Base-by-base conservation (phyloP, 2,888 invertebrate species). In the Thymelicus acteon region DNA sequence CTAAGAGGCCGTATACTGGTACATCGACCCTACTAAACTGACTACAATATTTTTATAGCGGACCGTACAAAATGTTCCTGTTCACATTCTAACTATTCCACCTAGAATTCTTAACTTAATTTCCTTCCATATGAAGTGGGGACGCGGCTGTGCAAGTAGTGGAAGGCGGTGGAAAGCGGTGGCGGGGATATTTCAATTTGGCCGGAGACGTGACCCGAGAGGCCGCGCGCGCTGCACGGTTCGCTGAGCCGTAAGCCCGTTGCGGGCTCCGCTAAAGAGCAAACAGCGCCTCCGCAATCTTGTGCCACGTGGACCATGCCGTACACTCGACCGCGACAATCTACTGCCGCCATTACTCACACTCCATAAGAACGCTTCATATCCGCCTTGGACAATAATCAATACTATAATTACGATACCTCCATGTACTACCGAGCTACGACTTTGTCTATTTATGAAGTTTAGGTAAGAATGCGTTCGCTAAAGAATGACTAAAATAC, bases 271-370 rank as follows among this genome's bases (percentile, higher is more conserved):
- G 87, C 90, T 92, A 93, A 92, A 93, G 92, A 93, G 93, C 92
- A 93, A 93, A 93, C 91, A 92, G 85, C 90, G 93, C 89, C 89
- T 92, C 85, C 91, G 88, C 92, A 92, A 92, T 93, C 92, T 93
- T 92, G 92, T 91, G 91, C 90, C 91, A 90, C 88, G 90, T 85
- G 87, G 91, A 93, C 92, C 92, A 89, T 91, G 85, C 82, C 84
- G 84, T 84, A 88, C 90, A 90, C 88, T 91, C 87, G 86, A 87
- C 91, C 89, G 86, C 86, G 86, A 89, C 89, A 87, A 89, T 90
- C 87, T 86, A 89, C 88, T 86, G 83, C 80, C 86, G 87, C 86
- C 87, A 90, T 91, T 89, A 89, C 85, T 85, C 82, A 81, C 84
- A 85, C 85, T 84, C 82, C 77, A 77, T 75, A 73, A 66, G 40